These are phyloP conservation scores for Lymantria dispar DNA, from an alignment of 2,888 invertebrate species.

Conservation along the genomic window DNA sequence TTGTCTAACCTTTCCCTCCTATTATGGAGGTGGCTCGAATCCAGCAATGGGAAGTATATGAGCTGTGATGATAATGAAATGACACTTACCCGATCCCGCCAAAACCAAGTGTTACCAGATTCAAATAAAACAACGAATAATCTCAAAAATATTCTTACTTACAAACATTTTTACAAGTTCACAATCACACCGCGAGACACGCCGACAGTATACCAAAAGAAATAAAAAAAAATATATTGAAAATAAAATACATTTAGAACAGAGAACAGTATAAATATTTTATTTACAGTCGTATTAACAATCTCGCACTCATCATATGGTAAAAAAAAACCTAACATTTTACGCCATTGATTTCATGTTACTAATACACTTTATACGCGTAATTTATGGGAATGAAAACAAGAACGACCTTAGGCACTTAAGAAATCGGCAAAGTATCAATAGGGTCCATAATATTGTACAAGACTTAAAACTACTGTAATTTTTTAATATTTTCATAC, in stretches of 20 bases:
- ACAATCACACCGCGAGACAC: constrained; percentile 23
- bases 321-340: constrained; percentile 23
- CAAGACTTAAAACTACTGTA: too few species aligned
- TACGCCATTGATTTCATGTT: constrained; percentile 20
- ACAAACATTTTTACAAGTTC: constrained; percentile 39
- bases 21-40: too few species aligned
- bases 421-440: too few species aligned
- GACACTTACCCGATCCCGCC: too few species aligned
- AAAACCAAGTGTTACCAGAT: not conserved
- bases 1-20: too few species aligned
- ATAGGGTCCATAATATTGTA: too few species aligned
- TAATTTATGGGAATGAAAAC: too few species aligned
- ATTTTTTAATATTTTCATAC: too few species aligned
- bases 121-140: constrained; percentile 12
- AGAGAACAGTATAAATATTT: constrained; percentile 50
- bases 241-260: constrained; percentile 30
- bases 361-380: not conserved
- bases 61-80: too few species aligned
- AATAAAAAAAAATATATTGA: constrained; percentile 24
- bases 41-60: too few species aligned
- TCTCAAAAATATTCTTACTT: constrained; percentile 46
- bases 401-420: too few species aligned
- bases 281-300: constrained; percentile 48
- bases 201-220: constrained; percentile 24
- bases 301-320: constrained; percentile 29